Conservation (phyloP, 2,797 vertebrate species). For the Sebastolobus alascanus region DNA sequence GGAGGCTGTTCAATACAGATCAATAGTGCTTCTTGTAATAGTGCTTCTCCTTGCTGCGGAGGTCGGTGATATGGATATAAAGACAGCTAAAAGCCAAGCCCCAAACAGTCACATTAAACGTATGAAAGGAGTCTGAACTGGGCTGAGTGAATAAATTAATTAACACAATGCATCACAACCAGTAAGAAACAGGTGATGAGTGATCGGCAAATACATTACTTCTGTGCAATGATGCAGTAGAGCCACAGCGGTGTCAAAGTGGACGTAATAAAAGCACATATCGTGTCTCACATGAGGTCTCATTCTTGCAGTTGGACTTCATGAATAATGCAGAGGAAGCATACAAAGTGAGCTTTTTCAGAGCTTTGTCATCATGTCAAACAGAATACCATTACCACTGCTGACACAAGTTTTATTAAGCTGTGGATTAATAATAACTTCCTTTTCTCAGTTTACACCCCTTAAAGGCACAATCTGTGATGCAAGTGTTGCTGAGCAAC, state of each 20-base stretch:
- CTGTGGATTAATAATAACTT: constrained; percentile 8
- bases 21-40: not conserved
- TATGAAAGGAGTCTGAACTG: constrained; percentile 1
- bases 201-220: constrained; percentile 8
- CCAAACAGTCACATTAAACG: constrained; percentile 8
- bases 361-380: constrained; percentile 11
- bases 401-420: constrained; percentile 13
- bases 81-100: not conserved
- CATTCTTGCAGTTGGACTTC: not conserved
- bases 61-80: not conserved
- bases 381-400: constrained; percentile 27
- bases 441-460: not conserved
- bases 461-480: not conserved
- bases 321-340: constrained; percentile 47
- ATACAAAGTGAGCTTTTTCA: constrained; percentile 16
- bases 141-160: not conserved
- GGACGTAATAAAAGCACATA: not conserved
- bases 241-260: not conserved
- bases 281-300: not conserved
- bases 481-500: not conserved
- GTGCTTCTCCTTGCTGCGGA: not conserved
- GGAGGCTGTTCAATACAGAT: not conserved
- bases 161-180: not conserved
- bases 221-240: constrained; percentile 5
- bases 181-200: not conserved